Conservation (phyloP, 2,797 vertebrate species). For the Lepilemur ruficaudatus region DNA sequence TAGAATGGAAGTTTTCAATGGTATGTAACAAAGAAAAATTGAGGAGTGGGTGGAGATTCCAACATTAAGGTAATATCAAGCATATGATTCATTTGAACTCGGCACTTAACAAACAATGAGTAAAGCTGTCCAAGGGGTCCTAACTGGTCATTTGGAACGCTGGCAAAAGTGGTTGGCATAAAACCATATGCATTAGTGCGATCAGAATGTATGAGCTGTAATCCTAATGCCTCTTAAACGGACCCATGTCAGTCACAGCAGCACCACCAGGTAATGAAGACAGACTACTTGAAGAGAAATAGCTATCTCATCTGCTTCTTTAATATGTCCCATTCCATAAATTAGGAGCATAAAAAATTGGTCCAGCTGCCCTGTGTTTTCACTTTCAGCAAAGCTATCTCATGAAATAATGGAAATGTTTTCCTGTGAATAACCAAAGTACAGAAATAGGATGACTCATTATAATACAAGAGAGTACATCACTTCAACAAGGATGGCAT, state of each 20-base stretch:
- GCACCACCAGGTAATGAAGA: neutral
- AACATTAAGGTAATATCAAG: constrained; percentile 45
- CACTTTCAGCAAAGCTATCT: neutral
- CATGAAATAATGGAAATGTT: neutral
- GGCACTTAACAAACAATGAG: neutral
- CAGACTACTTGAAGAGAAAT: neutral
- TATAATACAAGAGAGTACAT: neutral
- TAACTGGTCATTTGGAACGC: constrained; percentile 32
- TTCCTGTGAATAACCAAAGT: neutral
- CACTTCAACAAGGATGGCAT: neutral
- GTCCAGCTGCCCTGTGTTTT: neutral
- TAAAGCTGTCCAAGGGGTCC: neutral
- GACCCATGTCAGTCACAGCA: neutral
- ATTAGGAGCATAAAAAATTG: neutral
- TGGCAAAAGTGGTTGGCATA: neutral
- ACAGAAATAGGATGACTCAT: neutral
- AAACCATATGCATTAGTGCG: neutral
- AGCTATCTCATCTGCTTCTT: neutral
- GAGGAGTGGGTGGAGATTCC: neutral
- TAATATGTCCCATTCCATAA: neutral
- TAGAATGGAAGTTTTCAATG: neutral
- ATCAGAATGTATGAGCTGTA: neutral
- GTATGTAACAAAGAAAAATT: constrained; percentile 46
- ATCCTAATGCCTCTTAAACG: neutral
- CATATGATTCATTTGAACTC: constrained; percentile 50